Evolutionary conservation across 2,797 vertebrate species (phyloP), one percentile per base, ranked within the genome.

Genomic region (Spinus pinus): DNA sequence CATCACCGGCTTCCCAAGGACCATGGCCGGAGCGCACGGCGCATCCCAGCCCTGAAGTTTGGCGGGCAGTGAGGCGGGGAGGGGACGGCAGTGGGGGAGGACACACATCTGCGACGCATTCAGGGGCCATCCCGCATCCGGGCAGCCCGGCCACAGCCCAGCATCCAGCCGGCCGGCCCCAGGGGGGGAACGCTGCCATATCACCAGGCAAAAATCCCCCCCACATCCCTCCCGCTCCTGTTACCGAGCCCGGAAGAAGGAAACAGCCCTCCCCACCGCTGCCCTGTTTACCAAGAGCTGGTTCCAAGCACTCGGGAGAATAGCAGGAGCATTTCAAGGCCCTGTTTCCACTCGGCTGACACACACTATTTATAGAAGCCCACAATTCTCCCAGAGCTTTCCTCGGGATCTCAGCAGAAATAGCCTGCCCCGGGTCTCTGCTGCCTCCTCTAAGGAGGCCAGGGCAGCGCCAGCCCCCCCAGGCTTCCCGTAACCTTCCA

Each of bases 341-440:
- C 95, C 97, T 96, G 86, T 95, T 97, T 97, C 95, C 95, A 97
- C 96, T 97, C 93, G 95, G 95, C 97, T 96, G 95, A 96, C 95
- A 96, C 95, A 96, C 96, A 95, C 97, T 97, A 97, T 97, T 97
- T 97, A 97, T 97, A 97, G 97, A 94, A 93, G 94, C 97, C 95
- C 96, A 97, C 97, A 96, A 96, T 96, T 97, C 96, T 97, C 96
- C 96, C 97, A 97, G 97, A 96, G 96, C 97, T 97, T 97, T 97
- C 97, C 96, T 95, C 95, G 91, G 96, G 96, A 96, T 97, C 96
- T 97, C 96, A 93, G 95, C 97, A 97, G 96, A 97, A 97, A 97
- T 96, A 97, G 93, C 94, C 96, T 66, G 92, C 97, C 93, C 96
- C 95, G 84, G 93, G 95, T 94, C 95, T 73, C 66, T 90, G 91